Base-by-base conservation (phyloP, 2,113 vertebrate species). In the Thunnus maccoyii region DNA sequence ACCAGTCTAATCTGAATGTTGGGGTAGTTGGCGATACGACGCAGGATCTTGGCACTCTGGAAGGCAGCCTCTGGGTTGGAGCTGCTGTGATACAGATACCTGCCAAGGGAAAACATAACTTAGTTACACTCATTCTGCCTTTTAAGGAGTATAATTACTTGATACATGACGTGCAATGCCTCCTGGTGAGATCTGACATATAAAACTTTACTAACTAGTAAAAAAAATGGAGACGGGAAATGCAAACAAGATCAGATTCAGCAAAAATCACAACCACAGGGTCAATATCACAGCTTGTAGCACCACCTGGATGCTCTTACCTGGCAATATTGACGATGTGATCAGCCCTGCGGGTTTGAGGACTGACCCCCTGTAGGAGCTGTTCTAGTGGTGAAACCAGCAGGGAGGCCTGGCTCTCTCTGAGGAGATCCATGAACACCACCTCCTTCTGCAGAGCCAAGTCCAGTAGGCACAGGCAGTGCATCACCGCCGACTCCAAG, bases 261-360 rank as follows among this genome's bases (percentile, higher is more conserved):
- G 46, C 48, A 64, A 63, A 46, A 18, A 68, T 44, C 11, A 4
- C 60, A 41, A n/a, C 44, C 2, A 69, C 12, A 14, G 4, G 2
- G 2, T 16, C 9, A 25, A 20, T 20, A 15, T 16, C 15, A 60
- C 30, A 25, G 27, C 61, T 30, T 27, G 4, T 1, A 13, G 17
- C 5, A 9, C 14, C 27, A 55, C 3, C 22, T 48, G 17, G 6
- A 18, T 25, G 15, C 0, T 7, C 15, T 7, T 64, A 99, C 98
- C 98, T 97, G 76, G 97, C 98, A 0, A 99, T 97, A 85, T 97
- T 99, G 78, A 98, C 97, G 44, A 99, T 97, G 5, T 99, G 97
- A 91, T 99, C 98, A 0, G 98, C 97, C 84, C 96, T 96, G 74
- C 97, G 95, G 50, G 96, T 99, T 84, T 97, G 97, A 67, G 97